Base-by-base conservation (phyloP, 2,113 vertebrate genomes). In the Clinocottus analis region DNA sequence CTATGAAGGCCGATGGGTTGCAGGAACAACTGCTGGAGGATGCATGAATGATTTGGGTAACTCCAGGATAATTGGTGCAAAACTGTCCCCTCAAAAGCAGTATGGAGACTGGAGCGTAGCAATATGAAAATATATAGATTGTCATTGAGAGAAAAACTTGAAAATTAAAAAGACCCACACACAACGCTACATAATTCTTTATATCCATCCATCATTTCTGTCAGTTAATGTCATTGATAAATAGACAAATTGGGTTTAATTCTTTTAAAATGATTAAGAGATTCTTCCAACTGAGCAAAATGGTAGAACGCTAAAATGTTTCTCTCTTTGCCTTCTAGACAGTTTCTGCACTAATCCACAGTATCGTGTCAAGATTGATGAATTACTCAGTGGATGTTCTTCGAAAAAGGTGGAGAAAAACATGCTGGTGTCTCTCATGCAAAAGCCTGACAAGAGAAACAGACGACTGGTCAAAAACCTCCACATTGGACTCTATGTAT, bases 21-120 rank as follows among this genome's bases (percentile, higher is more conserved):
- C 87, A 43, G 93, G 94, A 17, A 88, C 72, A 37, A 94, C 94
- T 43, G 94, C 93, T 72, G 94, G 94, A 56, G 94, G 94, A 56
- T 85, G 85, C 77, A 66, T 82, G 14, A 87, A 86, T 7, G 49
- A 82, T 49, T 29, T 0, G 37, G 91, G 94, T 94, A 82, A n/a
- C 31, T 43, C 2, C 12, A 21, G 5, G 14, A 56, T 49, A 63
- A 49, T 9, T 60, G 25, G 13, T 45, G 17, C 37, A 14, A 21
- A 49, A 33, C 27, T 5, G 63, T 19, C 19, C 13, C 14, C n/a
- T 56, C n/a, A 55, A 31, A 56, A 21, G n/a, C 21, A 33, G 9
- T 25, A 49, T 7, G 19, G 6, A 49, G 47, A 21, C 19, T 49
- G 45, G 49, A 71, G 35, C 1, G 23, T 33, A n/a, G 7, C 11